Evolutionary conservation across 2,888 invertebrate genomes (phyloP), one percentile per base, ranked within the genome.

Genomic region (Drosophila hamatofila): DNA sequence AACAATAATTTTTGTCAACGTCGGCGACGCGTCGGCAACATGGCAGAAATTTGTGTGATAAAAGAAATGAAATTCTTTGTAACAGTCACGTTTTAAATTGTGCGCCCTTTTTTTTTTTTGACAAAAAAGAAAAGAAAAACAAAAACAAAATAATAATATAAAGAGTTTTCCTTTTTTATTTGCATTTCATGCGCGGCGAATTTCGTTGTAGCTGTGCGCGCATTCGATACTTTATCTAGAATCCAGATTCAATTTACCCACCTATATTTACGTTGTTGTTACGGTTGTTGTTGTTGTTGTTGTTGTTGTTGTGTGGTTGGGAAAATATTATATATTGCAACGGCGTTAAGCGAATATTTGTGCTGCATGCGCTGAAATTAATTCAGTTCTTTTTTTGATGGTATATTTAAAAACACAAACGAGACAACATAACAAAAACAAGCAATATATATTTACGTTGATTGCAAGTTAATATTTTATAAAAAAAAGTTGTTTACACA

Each of bases 1-100:
- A 85, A 89, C 81, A 83, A 89, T 83, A 69, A 87, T 89, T 85
- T 89, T 84, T 85, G 88, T 84, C 80, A 85, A 89, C 84, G 83
- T 78, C 73, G 84, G 49, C 88, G 73, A 69, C 81, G 66, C 81
- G 66, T 60, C 71, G 63, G 60, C 72, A 55, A 68, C 74, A 66
- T 73, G 68, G 72, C 82, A 72, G 68, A 75, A 79, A 80, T 75
- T 65, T 81, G 75, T 75, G 83, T 73, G 75, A 88, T 79, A 85
- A 89, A 89, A 84, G 75, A 86, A 80, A 80, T 72, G 75, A 88
- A 86, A 90, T 87, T 81, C 83, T 88, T 83, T 76, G 89, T 59
- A 87, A 88, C 87, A 75, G 86, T 87, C 86, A 87, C 86, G 86
- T 87, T 86, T 90, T 79, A 90, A 90, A 74, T 72, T 83, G 77